phyloP scores from a whole-genome alignment of 2,113 vertebrate species.

The Poeciliopsis prolifica region DNA sequence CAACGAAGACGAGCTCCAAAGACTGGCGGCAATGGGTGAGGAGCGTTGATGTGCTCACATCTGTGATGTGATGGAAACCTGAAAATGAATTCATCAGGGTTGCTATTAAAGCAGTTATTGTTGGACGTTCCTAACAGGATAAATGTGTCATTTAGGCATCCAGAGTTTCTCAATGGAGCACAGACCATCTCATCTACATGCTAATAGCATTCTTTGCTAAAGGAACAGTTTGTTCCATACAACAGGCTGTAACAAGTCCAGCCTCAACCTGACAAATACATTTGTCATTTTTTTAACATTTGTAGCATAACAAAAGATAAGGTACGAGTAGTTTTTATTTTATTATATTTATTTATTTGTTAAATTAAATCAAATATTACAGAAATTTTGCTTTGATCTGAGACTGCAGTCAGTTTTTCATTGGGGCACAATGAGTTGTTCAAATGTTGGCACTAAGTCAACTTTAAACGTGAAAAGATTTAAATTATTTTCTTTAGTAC shows the following conservation, averaged over 20 bases:
- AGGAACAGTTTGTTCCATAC: no score
- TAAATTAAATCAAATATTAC: not conserved
- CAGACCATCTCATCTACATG: not conserved
- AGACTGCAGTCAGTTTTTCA: no score
- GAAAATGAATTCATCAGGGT: not conserved
- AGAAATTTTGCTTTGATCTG: not conserved
- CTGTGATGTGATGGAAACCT: not conserved
- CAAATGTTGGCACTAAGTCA: no score
- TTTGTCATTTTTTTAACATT: not conserved
- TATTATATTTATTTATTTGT: no score
- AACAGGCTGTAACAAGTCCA: not conserved
- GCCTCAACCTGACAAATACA: not conserved
- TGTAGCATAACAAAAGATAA: no score
- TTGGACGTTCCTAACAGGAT: not conserved
- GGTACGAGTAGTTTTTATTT: no score
- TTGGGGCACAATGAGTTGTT: no score
- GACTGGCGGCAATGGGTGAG: constrained; percentile 92
- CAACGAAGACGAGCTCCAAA: constrained; percentile 94
- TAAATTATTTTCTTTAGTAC: no score
- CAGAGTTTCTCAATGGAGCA: not conserved
- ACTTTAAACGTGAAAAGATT: no score
- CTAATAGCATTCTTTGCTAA: no score
- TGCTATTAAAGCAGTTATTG: not conserved
- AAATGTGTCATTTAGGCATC: not conserved
- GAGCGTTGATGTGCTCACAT: not conserved